A percentile compares a stretch with the other conserved stretches of the same genome.
Evolutionary conservation across 2,888 invertebrate species (phyloP).

Genomic region (Dysmachus trigonus): DNA sequence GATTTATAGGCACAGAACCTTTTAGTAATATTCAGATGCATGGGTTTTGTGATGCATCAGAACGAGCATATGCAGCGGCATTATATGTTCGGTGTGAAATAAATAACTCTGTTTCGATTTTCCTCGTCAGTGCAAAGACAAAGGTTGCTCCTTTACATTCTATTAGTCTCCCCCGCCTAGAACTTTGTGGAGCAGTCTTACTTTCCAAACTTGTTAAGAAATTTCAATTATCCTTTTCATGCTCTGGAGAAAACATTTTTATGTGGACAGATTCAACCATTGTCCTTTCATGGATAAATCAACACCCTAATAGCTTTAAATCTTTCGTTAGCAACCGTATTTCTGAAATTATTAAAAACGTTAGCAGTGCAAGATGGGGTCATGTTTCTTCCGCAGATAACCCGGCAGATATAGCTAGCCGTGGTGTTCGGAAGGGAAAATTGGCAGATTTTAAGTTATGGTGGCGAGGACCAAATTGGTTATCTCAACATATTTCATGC

Average conservation of each 20-base stretch:
- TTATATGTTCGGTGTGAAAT: background rate
- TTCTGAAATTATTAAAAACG: background rate
- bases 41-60: background rate
- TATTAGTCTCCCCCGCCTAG: background rate
- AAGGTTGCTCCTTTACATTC: background rate
- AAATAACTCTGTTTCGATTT: background rate
- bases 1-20: background rate
- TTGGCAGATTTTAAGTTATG: background rate
- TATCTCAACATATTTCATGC: background rate
- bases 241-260: background rate
- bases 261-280: slow-evolving; percentile 8
- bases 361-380: background rate
- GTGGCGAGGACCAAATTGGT: background rate
- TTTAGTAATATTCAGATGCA: background rate
- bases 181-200: background rate
- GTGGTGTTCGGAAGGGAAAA: background rate
- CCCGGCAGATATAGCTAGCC: background rate
- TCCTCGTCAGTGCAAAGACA: background rate
- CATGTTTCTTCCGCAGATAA: slow-evolving; percentile 16
- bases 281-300: background rate
- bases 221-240: background rate
- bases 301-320: background rate
- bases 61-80: background rate
- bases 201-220: background rate
- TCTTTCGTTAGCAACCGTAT: background rate